Conservation (phyloP, 2,888 invertebrate genomes). For the Apodemia hepburni region DNA sequence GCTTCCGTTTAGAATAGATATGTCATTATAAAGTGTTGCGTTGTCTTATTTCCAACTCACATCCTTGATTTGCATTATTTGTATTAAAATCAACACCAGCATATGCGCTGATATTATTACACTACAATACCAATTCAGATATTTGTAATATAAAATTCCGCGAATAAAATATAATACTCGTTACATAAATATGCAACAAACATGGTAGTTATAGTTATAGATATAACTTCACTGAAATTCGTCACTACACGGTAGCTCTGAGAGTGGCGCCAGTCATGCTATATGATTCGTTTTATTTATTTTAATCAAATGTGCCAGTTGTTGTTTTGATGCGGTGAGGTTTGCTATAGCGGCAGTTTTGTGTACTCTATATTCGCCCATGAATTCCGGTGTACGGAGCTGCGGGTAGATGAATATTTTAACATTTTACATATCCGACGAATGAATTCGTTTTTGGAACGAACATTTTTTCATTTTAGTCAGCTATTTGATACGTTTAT, state of each 20-base stretch:
- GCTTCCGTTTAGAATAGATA: slow-evolving; percentile 74
- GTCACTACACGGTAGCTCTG: slow-evolving; percentile 24
- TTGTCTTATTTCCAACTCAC: slow-evolving; percentile 61
- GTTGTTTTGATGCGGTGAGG: slow-evolving; percentile 66
- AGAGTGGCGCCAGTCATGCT: slow-evolving; percentile 37
- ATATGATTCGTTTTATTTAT: slow-evolving; percentile 69
- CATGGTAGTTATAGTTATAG: slow-evolving; percentile 36
- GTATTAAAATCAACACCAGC: background rate
- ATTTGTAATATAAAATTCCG: slow-evolving; percentile 23
- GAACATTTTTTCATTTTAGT: slow-evolving; percentile 53
- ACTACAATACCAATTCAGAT: background rate
- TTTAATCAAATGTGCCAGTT: slow-evolving; percentile 69
- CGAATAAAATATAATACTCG: slow-evolving; percentile 22
- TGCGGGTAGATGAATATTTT: slow-evolving; percentile 73
- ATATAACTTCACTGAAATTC: slow-evolving; percentile 31
- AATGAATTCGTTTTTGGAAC: slow-evolving; percentile 61
- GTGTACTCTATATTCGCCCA: slow-evolving; percentile 59
- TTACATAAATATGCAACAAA: slow-evolving; percentile 41
- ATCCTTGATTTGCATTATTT: slow-evolving; percentile 43
- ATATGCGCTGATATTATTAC: background rate
- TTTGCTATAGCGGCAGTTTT: slow-evolving; percentile 58
- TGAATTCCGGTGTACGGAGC: slow-evolving; percentile 67
- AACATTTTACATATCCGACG: slow-evolving; percentile 75
- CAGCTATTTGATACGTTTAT: slow-evolving; percentile 65
- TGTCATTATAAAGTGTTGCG: slow-evolving; percentile 65